These are phyloP conservation scores for Artemia sinica DNA, from an alignment of 2,888 invertebrate species.

Conservation along the genomic window DNA sequence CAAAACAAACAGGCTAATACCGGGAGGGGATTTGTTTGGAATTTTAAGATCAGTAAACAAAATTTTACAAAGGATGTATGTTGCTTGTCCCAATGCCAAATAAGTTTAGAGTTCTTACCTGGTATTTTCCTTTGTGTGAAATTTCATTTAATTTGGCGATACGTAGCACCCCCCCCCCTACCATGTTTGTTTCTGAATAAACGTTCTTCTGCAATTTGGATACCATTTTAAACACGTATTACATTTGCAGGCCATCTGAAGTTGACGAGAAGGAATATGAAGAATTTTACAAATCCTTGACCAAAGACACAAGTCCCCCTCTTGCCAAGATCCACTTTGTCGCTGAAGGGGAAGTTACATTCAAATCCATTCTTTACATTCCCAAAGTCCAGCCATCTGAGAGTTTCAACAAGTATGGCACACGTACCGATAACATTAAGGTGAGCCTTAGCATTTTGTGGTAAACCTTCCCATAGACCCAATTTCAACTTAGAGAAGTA, in stretches of 20 bases:
- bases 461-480: background rate
- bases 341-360: conserved; percentile 97
- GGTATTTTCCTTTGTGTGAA: no score
- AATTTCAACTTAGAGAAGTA: background rate
- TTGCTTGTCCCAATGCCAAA: no score
- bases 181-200: no score
- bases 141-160: no score
- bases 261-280: conserved; percentile 75
- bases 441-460: conserved; percentile 27
- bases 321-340: conserved; percentile 81
- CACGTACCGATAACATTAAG: conserved; percentile 83
- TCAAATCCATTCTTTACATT: conserved; percentile 86
- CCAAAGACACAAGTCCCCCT: conserved; percentile 69
- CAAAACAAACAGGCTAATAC: no score
- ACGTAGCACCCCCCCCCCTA: no score
- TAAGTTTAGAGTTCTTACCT: no score
- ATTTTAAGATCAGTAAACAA: no score
- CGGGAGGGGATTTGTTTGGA: no score
- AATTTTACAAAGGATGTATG: no score
- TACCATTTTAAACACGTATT: background rate
- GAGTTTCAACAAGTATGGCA: conserved; percentile 87
- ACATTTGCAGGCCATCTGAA: conserved; percentile 42
- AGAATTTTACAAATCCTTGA: conserved; percentile 86
- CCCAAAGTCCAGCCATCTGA: conserved; percentile 79
- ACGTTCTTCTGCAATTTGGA: background rate